Percentiles rank a stretch among this genome's conserved stretches.
Conservation (phyloP, 2,797 vertebrate genomes). For the Enteromius paludinosus region DNA sequence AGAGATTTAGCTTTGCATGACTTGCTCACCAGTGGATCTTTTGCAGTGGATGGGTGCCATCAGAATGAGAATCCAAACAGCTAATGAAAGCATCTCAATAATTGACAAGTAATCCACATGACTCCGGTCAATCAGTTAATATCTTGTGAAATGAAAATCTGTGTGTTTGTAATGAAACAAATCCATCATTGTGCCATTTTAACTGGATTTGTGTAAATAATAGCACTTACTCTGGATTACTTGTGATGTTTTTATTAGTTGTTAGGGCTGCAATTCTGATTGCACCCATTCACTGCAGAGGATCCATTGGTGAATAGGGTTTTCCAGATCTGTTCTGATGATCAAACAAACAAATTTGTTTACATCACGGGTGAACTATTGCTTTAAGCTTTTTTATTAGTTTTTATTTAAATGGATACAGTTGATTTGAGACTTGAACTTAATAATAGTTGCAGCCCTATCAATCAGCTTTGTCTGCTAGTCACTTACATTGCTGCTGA, state of each 20-base stretch:
- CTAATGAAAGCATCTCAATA: background rate
- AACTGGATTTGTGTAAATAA: background rate
- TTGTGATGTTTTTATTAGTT: background rate
- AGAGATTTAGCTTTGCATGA: background rate
- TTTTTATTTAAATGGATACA: background rate
- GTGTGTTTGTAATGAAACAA: background rate
- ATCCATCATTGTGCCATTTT: background rate
- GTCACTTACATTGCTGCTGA: conserved; percentile 29
- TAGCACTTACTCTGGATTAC: background rate
- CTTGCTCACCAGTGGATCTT: background rate
- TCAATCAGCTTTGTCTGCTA: conserved; percentile 39
- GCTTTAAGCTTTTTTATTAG: background rate
- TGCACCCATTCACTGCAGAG: background rate
- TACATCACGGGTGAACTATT: background rate
- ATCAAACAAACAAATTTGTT: background rate
- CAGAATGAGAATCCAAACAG: background rate
- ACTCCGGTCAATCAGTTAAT: background rate
- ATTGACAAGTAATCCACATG: background rate
- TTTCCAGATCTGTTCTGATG: background rate
- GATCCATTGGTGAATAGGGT: background rate
- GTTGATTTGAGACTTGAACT: background rate
- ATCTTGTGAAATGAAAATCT: background rate
- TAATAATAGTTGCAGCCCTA: conserved; percentile 44
- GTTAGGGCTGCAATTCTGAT: background rate
- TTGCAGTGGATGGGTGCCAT: background rate